Conservation (phyloP, 2,113 vertebrate genomes). For the Conger conger region DNA sequence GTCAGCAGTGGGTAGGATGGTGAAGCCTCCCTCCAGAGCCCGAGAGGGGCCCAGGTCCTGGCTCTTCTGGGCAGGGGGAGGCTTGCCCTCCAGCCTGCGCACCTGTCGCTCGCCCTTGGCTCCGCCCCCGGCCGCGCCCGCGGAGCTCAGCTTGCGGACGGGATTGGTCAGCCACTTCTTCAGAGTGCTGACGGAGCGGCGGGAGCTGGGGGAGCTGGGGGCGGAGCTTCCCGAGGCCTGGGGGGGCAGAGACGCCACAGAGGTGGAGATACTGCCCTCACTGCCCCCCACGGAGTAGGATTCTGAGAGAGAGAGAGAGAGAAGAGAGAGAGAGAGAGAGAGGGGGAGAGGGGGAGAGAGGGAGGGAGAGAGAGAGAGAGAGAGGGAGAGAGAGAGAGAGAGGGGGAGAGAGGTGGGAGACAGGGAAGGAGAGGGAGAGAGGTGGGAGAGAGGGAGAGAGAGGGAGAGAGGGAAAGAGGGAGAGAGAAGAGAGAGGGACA, state of each 20-base stretch:
- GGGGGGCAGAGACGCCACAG: slow-evolving; percentile 64
- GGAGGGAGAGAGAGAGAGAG: not conserved
- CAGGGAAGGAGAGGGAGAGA: not conserved
- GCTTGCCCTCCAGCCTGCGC: slow-evolving; percentile 52
- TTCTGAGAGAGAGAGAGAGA: slow-evolving; percentile 57
- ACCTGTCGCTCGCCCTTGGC: slow-evolving; percentile 60
- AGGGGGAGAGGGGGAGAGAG: not conserved
- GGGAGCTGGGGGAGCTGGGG: slow-evolving; percentile 69
- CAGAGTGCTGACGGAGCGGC: slow-evolving; percentile 69
- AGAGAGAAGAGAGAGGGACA: too few species aligned
- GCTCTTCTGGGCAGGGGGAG: slow-evolving; percentile 41
- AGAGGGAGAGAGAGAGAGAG: too few species aligned
- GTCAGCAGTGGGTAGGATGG: slow-evolving; percentile 42
- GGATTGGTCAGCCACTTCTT: slow-evolving; percentile 80
- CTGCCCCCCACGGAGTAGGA: slow-evolving; percentile 77
- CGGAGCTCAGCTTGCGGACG: slow-evolving; percentile 67
- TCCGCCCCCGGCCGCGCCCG: slow-evolving; percentile 47
- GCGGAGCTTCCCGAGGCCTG: slow-evolving; percentile 73
- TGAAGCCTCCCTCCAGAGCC: slow-evolving; percentile 44
- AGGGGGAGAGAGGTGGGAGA: not conserved
- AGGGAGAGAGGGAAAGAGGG: too few species aligned
- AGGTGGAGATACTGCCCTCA: slow-evolving; percentile 73
- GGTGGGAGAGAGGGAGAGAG: not conserved
- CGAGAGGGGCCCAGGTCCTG: slow-evolving; percentile 50
- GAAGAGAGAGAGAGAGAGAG: slow-evolving; percentile 4